These are phyloP conservation scores for Hippocampus kuda DNA, from an alignment of 2,797 vertebrate species.

Conservation along the genomic window DNA sequence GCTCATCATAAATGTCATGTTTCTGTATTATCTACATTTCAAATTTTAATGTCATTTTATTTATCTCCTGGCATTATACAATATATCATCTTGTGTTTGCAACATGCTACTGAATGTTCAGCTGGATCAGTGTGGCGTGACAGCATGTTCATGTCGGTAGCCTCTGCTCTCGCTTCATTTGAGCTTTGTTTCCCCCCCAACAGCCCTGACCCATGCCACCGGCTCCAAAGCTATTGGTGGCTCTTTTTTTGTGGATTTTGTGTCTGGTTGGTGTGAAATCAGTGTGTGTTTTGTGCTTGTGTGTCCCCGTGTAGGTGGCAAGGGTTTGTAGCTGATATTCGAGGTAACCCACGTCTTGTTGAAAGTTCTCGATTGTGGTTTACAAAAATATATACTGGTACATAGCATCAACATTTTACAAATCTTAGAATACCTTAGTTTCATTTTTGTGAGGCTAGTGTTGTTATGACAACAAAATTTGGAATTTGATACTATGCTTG, in stretches of 20 bases:
- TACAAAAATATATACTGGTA: too few species aligned
- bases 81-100: slow-evolving; percentile 11
- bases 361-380: too few species aligned
- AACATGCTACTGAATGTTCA: slow-evolving; percentile 40
- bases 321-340: neutral
- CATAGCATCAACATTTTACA: too few species aligned
- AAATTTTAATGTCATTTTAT: neutral
- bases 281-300: neutral
- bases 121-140: slow-evolving; percentile 35
- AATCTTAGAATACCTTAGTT: too few species aligned
- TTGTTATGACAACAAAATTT: too few species aligned
- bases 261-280: neutral
- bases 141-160: slow-evolving; percentile 47
- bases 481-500: too few species aligned
- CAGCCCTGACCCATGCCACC: slow-evolving; percentile 51
- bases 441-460: too few species aligned
- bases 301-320: neutral
- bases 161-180: slow-evolving; percentile 54
- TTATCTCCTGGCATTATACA: neutral
- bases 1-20: neutral
- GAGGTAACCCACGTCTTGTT: too few species aligned
- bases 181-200: slow-evolving; percentile 44
- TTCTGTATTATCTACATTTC: too few species aligned
- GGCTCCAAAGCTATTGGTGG: slow-evolving; percentile 18
- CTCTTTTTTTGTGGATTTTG: neutral